Percentiles rank a stretch among this genome's conserved stretches.
These are phyloP conservation scores for Buceros bicornis DNA, from an alignment of 2,797 vertebrate genomes.

Conservation along the genomic window DNA sequence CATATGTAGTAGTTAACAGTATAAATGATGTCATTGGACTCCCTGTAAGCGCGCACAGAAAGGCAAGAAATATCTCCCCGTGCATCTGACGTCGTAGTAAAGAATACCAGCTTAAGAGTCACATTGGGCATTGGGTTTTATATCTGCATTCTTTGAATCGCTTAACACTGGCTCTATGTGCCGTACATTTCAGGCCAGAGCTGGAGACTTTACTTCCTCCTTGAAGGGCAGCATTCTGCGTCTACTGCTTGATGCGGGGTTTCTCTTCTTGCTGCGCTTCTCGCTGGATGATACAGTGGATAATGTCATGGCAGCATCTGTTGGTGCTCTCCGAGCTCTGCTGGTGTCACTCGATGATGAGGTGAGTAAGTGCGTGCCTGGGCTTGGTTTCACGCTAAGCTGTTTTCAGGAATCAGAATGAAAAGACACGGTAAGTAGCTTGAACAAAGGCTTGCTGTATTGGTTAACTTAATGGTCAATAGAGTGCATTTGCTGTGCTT, in stretches of 20 bases:
- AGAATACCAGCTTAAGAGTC: too few species aligned
- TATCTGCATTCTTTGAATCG: too few species aligned
- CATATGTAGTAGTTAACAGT: too few species aligned
- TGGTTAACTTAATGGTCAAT: not conserved
- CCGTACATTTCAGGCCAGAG: conserved; percentile 81
- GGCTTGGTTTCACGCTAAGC: not conserved
- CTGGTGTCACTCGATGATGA: conserved; percentile 91
- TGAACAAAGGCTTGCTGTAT: not conserved
- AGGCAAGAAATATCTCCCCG: too few species aligned
- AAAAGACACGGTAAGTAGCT: not conserved
- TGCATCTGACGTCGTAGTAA: too few species aligned
- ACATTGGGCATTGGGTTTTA: too few species aligned
- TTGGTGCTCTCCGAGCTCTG: conserved; percentile 86
- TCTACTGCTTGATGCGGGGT: conserved; percentile 93
- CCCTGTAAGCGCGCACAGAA: too few species aligned
- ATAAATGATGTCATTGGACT: too few species aligned
- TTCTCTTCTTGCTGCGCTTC: conserved; percentile 95
- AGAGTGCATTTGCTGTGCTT: not conserved
- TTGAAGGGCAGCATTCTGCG: conserved; percentile 86
- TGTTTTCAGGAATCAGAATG: not conserved
- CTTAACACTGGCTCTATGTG: not conserved
- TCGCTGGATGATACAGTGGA: conserved; percentile 91
- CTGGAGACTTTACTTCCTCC: conserved; percentile 84
- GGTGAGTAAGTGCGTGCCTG: conserved; percentile 76
- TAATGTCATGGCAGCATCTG: conserved; percentile 88